Evolutionary conservation across 2,797 vertebrate species (phyloP).

Genomic region (Cryptoprocta ferox): DNA sequence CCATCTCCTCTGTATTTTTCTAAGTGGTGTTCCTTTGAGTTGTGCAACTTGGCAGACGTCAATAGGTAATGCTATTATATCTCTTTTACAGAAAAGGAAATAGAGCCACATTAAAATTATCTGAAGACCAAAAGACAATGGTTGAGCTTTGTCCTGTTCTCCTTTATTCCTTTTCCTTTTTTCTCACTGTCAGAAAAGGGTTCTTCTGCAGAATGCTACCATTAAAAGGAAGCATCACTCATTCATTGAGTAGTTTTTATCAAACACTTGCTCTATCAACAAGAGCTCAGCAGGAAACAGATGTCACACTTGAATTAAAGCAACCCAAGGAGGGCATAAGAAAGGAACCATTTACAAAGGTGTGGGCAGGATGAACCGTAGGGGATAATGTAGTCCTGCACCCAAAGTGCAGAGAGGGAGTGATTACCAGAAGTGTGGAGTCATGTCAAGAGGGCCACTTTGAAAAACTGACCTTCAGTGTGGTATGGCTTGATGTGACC

Average conservation of each 20-base stretch:
- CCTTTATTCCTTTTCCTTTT: background rate
- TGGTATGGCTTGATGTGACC: background rate
- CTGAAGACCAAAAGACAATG: background rate
- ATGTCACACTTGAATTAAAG: background rate
- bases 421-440: background rate
- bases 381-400: background rate
- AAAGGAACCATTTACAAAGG: background rate
- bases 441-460: background rate
- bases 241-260: conserved; percentile 24
- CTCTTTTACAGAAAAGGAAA: background rate
- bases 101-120: background rate
- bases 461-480: background rate
- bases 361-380: background rate
- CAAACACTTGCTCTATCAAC: background rate
- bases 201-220: background rate
- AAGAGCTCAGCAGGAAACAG: background rate
- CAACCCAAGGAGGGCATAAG: background rate
- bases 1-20: background rate
- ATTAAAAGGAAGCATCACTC: background rate
- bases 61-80: background rate
- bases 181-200: background rate
- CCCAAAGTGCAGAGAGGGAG: background rate
- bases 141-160: background rate
- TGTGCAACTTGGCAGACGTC: background rate
- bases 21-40: background rate